These are phyloP conservation scores for Anarrhichthys ocellatus DNA, from an alignment of 2,113 vertebrate species.

Conservation along the genomic window DNA sequence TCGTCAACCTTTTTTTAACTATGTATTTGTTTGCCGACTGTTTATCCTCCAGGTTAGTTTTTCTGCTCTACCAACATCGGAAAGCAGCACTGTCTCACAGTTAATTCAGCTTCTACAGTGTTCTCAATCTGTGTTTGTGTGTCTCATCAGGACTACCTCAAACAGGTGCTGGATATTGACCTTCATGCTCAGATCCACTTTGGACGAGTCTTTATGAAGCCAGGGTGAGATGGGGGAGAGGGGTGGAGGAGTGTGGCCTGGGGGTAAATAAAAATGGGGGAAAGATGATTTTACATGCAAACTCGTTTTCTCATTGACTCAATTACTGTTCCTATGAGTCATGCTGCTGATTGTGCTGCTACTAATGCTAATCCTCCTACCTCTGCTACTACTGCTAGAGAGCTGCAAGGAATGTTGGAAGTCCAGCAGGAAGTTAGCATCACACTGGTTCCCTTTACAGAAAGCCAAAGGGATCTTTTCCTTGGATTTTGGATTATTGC, in stretches of 20 bases:
- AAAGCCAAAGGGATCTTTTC: background rate
- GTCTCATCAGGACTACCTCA: slow-evolving; percentile 93
- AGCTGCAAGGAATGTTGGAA: background rate
- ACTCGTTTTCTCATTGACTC: background rate
- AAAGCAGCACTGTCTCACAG: background rate
- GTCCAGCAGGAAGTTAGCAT: background rate
- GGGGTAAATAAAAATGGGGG: background rate
- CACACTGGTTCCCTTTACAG: background rate
- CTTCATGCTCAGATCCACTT: slow-evolving; percentile 99
- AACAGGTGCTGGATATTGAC: slow-evolving; percentile 99
- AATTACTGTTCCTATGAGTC: background rate
- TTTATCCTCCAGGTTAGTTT: background rate
- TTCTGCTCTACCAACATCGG: background rate
- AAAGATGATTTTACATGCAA: background rate
- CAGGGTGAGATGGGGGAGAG: slow-evolving; percentile 87
- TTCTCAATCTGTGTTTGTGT: slow-evolving; percentile 7
- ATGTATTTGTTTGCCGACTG: background rate
- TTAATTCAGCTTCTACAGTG: background rate
- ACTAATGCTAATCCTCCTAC: background rate
- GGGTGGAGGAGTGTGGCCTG: background rate
- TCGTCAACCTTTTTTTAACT: background rate
- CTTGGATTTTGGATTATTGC: background rate
- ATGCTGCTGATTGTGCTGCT: background rate
- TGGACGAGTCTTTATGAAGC: slow-evolving; percentile 99
- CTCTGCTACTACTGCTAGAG: background rate